phyloP scores from a whole-genome alignment of 2,797 vertebrate species.

The Lepus townsendii region DNA sequence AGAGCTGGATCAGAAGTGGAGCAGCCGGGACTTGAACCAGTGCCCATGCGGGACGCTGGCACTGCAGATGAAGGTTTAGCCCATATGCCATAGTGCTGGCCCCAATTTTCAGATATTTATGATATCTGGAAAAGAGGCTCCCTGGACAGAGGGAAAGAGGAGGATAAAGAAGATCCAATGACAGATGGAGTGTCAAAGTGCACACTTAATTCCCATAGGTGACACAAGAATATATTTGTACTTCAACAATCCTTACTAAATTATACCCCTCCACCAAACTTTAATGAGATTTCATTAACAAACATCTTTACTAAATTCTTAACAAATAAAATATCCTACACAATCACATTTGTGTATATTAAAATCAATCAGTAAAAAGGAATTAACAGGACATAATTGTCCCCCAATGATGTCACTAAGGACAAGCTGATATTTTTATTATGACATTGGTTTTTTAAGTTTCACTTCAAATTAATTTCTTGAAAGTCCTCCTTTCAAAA shows the following conservation, averaged over 20 bases:
- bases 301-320: slow-evolving; percentile 30
- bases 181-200: background rate
- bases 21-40: too few species aligned
- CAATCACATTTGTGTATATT: background rate
- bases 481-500: background rate
- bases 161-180: background rate
- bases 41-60: too few species aligned
- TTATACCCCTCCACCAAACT: background rate
- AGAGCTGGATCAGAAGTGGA: too few species aligned
- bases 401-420: slow-evolving; percentile 53
- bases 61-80: too few species aligned
- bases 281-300: background rate
- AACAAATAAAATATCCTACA: background rate
- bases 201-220: background rate
- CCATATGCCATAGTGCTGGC: background rate
- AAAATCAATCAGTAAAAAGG: background rate
- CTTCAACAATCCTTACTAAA: slow-evolving; percentile 19
- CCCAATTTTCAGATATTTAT: background rate
- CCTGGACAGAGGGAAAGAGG: background rate
- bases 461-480: slow-evolving; percentile 68
- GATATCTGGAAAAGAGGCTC: background rate
- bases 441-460: slow-evolving; percentile 65
- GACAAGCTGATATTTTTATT: slow-evolving; percentile 68
- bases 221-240: background rate
- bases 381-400: background rate